Conservation (phyloP, 1,140 invertebrate genomes). For the Rhynchophorus ferrugineus region DNA sequence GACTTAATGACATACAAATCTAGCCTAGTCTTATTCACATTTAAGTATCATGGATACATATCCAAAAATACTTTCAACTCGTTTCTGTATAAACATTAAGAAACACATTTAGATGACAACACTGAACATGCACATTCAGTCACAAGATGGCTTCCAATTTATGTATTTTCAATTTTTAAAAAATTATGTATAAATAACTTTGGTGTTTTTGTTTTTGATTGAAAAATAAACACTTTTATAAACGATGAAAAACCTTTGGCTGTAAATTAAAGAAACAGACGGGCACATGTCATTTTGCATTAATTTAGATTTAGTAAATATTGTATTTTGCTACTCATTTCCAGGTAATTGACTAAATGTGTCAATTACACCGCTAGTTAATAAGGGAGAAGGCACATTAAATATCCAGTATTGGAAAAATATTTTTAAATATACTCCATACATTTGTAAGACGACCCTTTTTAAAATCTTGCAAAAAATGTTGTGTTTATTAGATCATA, state of each 20-base stretch:
- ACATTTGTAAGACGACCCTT: background rate
- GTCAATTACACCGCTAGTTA: no score
- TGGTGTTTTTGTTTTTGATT: background rate
- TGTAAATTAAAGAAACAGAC: slow-evolving; percentile 1
- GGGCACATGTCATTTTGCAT: slow-evolving; percentile 12
- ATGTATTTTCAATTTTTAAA: background rate
- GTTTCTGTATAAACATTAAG: background rate
- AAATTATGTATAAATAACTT: background rate
- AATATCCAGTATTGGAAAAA: slow-evolving; percentile 1
- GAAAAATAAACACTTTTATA: slow-evolving; percentile 2
- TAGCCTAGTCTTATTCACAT: slow-evolving; percentile 31
- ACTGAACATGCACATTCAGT: slow-evolving; percentile 13
- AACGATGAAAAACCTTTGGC: background rate
- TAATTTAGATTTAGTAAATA: slow-evolving; percentile 7
- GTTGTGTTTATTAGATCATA: no score
- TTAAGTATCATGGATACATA: slow-evolving; percentile 21
- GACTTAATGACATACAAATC: slow-evolving; percentile 25
- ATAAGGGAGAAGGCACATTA: slow-evolving; percentile 12
- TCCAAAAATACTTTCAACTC: slow-evolving; percentile 18
- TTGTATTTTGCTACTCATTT: slow-evolving; percentile 3
- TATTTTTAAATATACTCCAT: background rate
- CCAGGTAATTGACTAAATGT: background rate
- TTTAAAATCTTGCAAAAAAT: background rate
- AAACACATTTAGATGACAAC: slow-evolving; percentile 11
- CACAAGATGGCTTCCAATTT: slow-evolving; percentile 3